Conservation (phyloP, 2,113 vertebrate species). For the Papio anubis region DNA sequence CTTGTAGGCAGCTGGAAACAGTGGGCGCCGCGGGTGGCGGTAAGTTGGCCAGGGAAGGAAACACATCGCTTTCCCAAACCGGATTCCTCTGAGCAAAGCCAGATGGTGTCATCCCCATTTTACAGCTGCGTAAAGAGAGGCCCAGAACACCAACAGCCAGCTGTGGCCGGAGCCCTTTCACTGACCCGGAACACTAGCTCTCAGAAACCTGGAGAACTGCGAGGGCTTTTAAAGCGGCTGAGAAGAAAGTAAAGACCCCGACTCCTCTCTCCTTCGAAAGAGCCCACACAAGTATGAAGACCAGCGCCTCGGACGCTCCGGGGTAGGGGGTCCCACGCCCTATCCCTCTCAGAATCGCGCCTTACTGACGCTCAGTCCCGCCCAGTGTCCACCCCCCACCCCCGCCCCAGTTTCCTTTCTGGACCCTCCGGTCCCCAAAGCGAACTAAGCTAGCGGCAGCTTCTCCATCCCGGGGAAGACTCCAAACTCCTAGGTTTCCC, state of each 20-base stretch:
- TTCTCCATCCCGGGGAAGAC: not conserved
- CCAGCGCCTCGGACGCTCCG: not conserved
- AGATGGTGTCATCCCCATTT: not conserved
- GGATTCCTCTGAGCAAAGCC: not conserved
- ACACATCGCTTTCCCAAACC: not conserved
- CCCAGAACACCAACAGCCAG: not conserved
- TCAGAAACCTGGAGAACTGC: not conserved
- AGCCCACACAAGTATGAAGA: not conserved
- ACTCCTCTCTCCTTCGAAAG: not conserved
- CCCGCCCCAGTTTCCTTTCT: not conserved
- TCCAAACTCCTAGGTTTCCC: not conserved
- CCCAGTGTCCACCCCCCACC: accelerated
- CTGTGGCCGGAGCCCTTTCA: not conserved
- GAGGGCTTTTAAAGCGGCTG: not conserved
- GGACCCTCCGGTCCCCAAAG: not conserved
- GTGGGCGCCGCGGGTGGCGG: accelerated
- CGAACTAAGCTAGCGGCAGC: not conserved
- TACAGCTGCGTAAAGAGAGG: not conserved
- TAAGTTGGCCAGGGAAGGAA: not conserved
- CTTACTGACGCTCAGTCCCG: not conserved
- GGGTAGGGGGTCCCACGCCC: not conserved
- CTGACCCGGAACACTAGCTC: not conserved
- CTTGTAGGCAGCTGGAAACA: not conserved
- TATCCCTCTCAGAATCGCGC: not conserved
- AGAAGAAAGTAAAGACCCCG: not conserved